Evolutionary conservation across 2,113 vertebrate species (phyloP).

Genomic region (Podocnemis expansa): DNA sequence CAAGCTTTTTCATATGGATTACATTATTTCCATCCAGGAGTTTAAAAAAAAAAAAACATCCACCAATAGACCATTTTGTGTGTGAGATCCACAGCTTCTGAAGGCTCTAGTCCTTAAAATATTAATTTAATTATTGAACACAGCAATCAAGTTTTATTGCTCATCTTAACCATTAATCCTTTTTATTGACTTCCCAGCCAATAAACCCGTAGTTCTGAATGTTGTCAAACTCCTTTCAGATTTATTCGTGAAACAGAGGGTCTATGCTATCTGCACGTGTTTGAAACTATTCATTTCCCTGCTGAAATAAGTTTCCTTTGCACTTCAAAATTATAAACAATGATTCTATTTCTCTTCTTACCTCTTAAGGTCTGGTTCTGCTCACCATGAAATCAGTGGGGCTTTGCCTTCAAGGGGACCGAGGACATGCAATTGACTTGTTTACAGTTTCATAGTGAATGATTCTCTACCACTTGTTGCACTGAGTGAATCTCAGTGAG

Average conservation of each 20-base stretch:
- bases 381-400: background rate
- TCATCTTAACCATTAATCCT: conserved; percentile 52
- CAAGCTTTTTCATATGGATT: conserved; percentile 63
- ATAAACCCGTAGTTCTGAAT: conserved; percentile 67
- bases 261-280: conserved; percentile 46
- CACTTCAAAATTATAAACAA: conserved; percentile 21
- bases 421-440: background rate
- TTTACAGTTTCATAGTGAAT: background rate
- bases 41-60: conserved; percentile 47
- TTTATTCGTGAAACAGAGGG: conserved; percentile 50
- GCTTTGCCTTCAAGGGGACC: background rate
- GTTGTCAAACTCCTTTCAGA: conserved; percentile 65
- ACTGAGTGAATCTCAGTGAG: background rate
- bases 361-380: background rate
- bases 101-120: conserved; percentile 66
- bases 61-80: conserved; percentile 57
- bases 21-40: conserved; percentile 51
- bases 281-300: conserved; percentile 50
- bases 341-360: conserved; percentile 15
- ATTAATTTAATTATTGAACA: conserved; percentile 71
- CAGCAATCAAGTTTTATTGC: conserved; percentile 72
- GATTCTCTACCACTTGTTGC: background rate
- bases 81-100: conserved; percentile 36
- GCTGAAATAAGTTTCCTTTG: background rate
- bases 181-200: conserved; percentile 71